Conservation (phyloP, 2,888 invertebrate genomes). For the Pseudococcus viburni region DNA sequence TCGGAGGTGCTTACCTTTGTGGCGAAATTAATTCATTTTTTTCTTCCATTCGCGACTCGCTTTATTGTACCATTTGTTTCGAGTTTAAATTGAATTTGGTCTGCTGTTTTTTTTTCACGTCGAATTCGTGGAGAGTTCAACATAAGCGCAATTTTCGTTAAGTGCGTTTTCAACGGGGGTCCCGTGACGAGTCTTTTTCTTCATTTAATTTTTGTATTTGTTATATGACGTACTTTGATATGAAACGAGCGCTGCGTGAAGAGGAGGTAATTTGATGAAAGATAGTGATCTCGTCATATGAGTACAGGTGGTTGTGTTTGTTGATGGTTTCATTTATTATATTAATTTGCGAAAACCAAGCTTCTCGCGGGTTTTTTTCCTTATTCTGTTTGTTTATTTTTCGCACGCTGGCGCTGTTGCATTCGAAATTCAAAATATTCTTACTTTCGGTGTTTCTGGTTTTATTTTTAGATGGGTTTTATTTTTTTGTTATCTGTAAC, state of each 20-base stretch:
- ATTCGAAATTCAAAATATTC: background rate
- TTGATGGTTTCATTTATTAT: background rate
- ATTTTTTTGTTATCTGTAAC: background rate
- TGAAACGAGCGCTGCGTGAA: conserved; percentile 34
- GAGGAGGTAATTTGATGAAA: conserved; percentile 7
- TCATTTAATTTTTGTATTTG: conserved; percentile 37
- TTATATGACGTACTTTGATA: conserved; percentile 21
- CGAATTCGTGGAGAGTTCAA: background rate
- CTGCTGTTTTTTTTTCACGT: conserved; percentile 1
- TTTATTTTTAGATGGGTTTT: background rate
- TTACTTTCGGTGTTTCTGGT: background rate
- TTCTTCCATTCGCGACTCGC: conserved; percentile 1
- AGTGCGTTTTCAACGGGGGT: conserved; percentile 29
- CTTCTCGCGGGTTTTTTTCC: background rate
- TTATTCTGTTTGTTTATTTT: background rate
- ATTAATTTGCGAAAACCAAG: conserved; percentile 24
- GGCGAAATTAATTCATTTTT: conserved; percentile 11
- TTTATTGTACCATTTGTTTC: conserved; percentile 12
- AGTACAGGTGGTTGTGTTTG: conserved; percentile 1
- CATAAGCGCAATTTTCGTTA: conserved; percentile 23
- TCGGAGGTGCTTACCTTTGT: background rate
- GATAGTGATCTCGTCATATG: conserved; percentile 9
- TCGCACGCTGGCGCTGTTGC: background rate
- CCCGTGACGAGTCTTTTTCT: conserved; percentile 25
- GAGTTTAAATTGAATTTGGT: conserved; percentile 4